Conservation (phyloP, 2,888 invertebrate genomes). For the Apotomis turbidana region DNA sequence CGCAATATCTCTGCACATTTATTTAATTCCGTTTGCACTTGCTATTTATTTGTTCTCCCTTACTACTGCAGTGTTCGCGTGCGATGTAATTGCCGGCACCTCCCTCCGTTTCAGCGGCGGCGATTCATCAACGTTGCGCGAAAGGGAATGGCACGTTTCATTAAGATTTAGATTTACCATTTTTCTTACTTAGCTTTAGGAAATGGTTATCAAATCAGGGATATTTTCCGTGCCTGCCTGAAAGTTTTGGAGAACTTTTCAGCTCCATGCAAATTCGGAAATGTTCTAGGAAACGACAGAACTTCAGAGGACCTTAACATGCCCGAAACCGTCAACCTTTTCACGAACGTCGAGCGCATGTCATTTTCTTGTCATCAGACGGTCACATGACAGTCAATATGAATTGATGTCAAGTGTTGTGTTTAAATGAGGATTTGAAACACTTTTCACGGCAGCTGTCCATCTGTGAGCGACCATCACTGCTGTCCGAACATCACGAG, state of each 20-base stretch:
- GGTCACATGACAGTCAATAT: constrained; percentile 21
- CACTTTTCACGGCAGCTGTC: constrained; percentile 34
- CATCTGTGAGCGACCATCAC: background rate
- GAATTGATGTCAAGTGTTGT: constrained; percentile 23
- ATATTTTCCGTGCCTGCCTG: constrained; percentile 1
- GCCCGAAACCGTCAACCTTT: background rate
- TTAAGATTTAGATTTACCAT: constrained; percentile 41
- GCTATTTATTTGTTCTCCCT: constrained; percentile 36
- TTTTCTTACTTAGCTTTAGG: constrained; percentile 40
- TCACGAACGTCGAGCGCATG: background rate
- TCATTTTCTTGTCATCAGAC: constrained; percentile 9
- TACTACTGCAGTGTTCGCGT: constrained; percentile 33
- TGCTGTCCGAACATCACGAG: background rate
- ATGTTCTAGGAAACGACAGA: too few species aligned
- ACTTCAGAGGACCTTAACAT: too few species aligned
- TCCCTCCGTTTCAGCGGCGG: constrained; percentile 40
- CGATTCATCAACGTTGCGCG: constrained; percentile 37
- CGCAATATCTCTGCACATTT: constrained; percentile 21
- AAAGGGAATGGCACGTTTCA: constrained; percentile 37
- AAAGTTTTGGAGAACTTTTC: too few species aligned
- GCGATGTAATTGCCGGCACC: constrained; percentile 46
- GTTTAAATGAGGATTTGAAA: constrained; percentile 18
- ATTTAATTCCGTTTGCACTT: constrained; percentile 33
- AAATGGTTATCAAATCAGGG: constrained; percentile 25
- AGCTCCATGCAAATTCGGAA: too few species aligned